These are phyloP conservation scores for Tyto alba DNA, from an alignment of 2,113 vertebrate genomes.

Conservation along the genomic window DNA sequence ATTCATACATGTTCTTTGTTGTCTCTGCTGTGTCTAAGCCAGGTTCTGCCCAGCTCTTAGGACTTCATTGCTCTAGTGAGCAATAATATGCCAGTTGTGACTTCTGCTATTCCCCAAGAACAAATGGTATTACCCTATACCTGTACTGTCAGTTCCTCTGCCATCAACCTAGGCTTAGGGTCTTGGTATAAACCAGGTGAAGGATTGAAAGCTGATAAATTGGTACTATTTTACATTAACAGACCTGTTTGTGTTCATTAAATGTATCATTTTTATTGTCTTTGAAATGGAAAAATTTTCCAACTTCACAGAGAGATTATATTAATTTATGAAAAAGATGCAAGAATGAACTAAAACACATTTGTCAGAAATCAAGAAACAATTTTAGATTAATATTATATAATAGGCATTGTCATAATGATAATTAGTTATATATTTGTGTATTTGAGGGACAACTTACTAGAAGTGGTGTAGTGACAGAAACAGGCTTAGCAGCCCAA, in stretches of 20 bases:
- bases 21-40: background rate
- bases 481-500: background rate
- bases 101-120: background rate
- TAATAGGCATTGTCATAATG: background rate
- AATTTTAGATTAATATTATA: background rate
- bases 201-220: background rate
- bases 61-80: background rate
- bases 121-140: background rate
- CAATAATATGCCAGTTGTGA: fast-evolving
- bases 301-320: background rate
- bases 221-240: background rate
- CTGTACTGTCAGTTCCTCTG: background rate
- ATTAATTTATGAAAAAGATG: background rate
- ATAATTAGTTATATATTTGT: background rate
- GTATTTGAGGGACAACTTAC: background rate
- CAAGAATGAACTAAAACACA: background rate
- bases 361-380: background rate
- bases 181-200: background rate
- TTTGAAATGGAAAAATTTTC: background rate
- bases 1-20: fast-evolving
- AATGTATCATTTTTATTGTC: background rate
- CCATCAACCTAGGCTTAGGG: background rate
- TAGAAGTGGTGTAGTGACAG: background rate
- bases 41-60: background rate
- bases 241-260: background rate